phyloP scores from a whole-genome alignment of 1,140 invertebrate species.

The Dendroctonus ponderosae region DNA sequence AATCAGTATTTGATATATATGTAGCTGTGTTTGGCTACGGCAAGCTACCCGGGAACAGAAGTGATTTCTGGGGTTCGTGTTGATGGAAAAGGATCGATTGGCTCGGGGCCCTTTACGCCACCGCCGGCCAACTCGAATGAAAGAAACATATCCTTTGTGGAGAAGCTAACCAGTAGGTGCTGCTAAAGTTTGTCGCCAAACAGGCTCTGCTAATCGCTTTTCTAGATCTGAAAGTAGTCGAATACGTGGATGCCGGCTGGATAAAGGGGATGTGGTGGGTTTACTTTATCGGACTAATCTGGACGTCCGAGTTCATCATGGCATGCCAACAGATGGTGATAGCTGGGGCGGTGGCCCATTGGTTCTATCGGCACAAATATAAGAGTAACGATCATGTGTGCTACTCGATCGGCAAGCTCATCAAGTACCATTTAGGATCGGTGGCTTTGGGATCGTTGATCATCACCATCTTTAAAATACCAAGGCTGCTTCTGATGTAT shows the following conservation, averaged over 20 bases:
- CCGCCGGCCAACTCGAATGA: conserved; percentile 16
- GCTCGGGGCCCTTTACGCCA: not conserved
- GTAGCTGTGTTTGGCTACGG: conserved; percentile 61
- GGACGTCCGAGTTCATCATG: conserved; percentile 88
- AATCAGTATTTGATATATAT: conserved; percentile 11
- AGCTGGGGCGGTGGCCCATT: conserved; percentile 81
- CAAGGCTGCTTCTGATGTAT: conserved; percentile 82
- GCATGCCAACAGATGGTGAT: conserved; percentile 90
- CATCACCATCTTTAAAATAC: conserved; percentile 88
- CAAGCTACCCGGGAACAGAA: conserved; percentile 49
- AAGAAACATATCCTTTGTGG: conserved; percentile 37
- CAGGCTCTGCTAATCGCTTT: conserved; percentile 18
- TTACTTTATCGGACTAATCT: conserved; percentile 83
- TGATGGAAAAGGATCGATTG: not conserved
- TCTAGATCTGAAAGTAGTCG: conserved; percentile 62
- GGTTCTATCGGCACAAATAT: conserved; percentile 75
- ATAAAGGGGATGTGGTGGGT: conserved; percentile 90
- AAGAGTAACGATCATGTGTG: conserved; percentile 55
- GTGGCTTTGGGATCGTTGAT: conserved; percentile 88
- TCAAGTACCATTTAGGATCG: conserved; percentile 87
- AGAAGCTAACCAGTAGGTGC: conserved; percentile 39
- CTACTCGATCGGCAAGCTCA: conserved; percentile 70
- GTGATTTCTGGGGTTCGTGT: conserved; percentile 28
- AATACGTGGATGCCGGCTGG: conserved; percentile 69
- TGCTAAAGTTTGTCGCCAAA: not conserved